Evolutionary conservation across 2,888 invertebrate species (phyloP), one percentile per base, ranked within the genome.

Genomic region (Sphinx pinastri): DNA sequence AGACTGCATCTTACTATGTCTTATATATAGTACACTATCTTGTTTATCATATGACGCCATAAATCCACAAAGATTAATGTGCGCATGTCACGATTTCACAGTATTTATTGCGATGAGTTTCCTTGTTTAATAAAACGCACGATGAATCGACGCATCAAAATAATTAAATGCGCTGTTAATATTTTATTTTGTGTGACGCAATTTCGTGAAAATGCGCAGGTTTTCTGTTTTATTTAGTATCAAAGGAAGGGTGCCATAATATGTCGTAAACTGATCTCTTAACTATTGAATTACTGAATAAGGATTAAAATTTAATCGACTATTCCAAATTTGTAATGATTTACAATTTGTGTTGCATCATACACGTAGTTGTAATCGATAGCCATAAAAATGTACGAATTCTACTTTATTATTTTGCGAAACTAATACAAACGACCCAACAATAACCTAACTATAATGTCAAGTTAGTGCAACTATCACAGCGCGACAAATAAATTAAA

Each of bases 1-100:
- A 72, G 75, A 76, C 69, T 70, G 72, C 76, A 78, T 78, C 70
- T 67, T 67, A 58, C 55, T 63, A 63, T 49, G 63, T 49, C 49
- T 63, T 63, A 6, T 19, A 49, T 14, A 58, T 51, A 58, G 54
- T 6, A 55, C 16, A 10, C 47, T 57, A 63, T 38, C 58, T 38
- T 63, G 38, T 63, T 38, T 63, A 47, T 47, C 60, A 45, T 2
- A 60, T 47, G 45, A 60, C 25, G 57, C 12, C 57, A 57, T 57
- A 57, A 60, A 60, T 60, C 16, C 60, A 16, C 16, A 12, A 10
- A 14, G 58, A n/a, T 38, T n/a, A 59, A 59, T 60, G 38, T 59
- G n/a, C 59, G 38, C 38, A 10, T 59, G 57, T 25, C 57, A 19
- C 38, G 14, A 38, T 38, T 59, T 38, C n/a, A 59, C 31, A 14